Base-by-base conservation (phyloP, 2,113 vertebrate species). In the Puntigrus tetrazona region DNA sequence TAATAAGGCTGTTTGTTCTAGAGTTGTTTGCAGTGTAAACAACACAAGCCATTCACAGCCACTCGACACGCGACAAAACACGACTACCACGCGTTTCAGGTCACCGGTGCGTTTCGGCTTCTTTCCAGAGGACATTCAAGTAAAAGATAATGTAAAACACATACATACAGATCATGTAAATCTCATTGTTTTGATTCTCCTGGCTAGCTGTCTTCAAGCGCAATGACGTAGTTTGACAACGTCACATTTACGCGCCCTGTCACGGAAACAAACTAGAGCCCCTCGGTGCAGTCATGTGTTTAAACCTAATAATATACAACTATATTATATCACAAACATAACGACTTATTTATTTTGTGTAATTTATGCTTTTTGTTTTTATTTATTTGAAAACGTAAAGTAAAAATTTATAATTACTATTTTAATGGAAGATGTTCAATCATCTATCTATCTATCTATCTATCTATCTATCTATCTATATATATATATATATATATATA, bases 141-240 rank as follows among this genome's bases (percentile, higher is more conserved):
- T 11, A 14, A 9, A 50, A 7, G 9, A 16, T 47, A 27, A 50
- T 5, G 4, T 50, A 4, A 20, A 50, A 50, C 7, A 7, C 47
- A 29, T 67, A 77, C 82, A 55, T 69, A 84, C 82, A 52, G 82
- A 50, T 65, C 14, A 27, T 65, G 45, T 38, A 36, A 20, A 52
- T n/a, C 57, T 65, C 73, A 77, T 84, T 57, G 41, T 75, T 84
- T 43, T 63, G n/a, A 27, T 50, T 50, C 41, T 63, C 61, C 59
- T 34, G 16, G 25, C 34, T 29, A 36, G n/a, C 22, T 67, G 41
- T 38, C 75, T 69, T 25, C 45, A 55, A 41, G 41, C 74, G 22
- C 83, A 34, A 69, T 84, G 75, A 59, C 75, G 75, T n/a, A 1
- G 1, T 5, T 4, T 57, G 9, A 6, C 1, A 5, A 78, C 75